Conservation (phyloP, 2,113 vertebrate species). For the Strix uralensis region DNA sequence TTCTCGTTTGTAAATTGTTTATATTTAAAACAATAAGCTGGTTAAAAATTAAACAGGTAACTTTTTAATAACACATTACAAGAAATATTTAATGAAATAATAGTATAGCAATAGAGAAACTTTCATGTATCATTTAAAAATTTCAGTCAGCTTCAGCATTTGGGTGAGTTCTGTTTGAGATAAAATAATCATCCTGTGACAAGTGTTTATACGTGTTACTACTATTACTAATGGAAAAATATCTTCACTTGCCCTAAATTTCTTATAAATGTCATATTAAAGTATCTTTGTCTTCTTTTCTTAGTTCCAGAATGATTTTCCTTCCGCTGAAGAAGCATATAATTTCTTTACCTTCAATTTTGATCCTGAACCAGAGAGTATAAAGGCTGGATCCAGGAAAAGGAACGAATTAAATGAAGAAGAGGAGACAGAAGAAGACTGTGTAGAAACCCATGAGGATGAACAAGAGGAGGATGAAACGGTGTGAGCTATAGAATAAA, state of each 20-base stretch:
- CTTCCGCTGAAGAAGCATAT: constrained; percentile 86
- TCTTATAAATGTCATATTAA: not conserved
- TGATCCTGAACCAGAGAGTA: constrained; percentile 76
- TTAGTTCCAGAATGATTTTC: constrained; percentile 74
- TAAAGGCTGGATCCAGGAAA: constrained; percentile 11
- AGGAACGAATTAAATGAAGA: constrained; percentile 34
- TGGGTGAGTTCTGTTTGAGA: not conserved
- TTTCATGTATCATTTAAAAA: not conserved
- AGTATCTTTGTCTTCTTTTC: not conserved
- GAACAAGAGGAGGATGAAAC: constrained; percentile 58
- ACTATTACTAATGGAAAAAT: not conserved
- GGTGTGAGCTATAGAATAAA: not conserved
- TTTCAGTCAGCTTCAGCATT: not conserved
- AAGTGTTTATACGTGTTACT: not conserved
- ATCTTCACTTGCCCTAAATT: not conserved
- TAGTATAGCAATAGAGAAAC: not conserved
- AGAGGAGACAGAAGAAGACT: constrained; percentile 66
- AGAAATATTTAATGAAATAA: not conserved
- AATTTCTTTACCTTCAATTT: constrained; percentile 94
- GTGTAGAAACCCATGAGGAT: not conserved
- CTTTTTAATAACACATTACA: not conserved
- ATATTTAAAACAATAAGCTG: not conserved
- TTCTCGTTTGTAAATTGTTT: not conserved
- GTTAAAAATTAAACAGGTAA: not conserved
- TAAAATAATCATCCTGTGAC: not conserved